Percentiles rank a stretch among this genome's conserved stretches.
Evolutionary conservation across 2,113 vertebrate species (phyloP).

Genomic region (Rhabdornis inornatus): DNA sequence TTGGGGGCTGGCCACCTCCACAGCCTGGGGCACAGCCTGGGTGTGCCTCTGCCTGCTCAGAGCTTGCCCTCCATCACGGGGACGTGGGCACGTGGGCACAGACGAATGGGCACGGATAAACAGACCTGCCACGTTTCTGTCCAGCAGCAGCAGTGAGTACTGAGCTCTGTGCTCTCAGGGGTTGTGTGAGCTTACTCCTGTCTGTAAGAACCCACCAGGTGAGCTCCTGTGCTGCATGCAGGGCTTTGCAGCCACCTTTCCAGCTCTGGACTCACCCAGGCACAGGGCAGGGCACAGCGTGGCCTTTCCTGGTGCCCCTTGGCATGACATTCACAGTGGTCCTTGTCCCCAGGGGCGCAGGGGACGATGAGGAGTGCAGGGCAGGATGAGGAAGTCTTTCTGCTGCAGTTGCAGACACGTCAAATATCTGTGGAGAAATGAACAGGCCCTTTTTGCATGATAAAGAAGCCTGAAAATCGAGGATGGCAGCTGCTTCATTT

Average conservation of each 20-base stretch:
- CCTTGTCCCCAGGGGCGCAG: not conserved
- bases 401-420: not conserved
- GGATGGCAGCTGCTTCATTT: conserved; percentile 63
- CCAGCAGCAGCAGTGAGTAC: rapidly evolving
- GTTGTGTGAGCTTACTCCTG: rapidly evolving
- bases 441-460: conserved; percentile 48
- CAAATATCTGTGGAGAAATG: conserved; percentile 12
- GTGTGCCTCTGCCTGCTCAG: not conserved
- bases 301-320: not conserved
- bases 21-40: not conserved
- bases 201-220: rapidly evolving
- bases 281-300: rapidly evolving
- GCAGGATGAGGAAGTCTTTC: not conserved
- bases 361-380: not conserved
- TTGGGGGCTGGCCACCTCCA: not conserved
- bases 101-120: rapidly evolving
- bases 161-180: not conserved
- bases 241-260: not conserved
- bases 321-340: rapidly evolving
- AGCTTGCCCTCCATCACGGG: rapidly evolving
- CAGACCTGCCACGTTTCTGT: rapidly evolving
- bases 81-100: rapidly evolving
- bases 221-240: rapidly evolving
- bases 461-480: conserved; percentile 65
- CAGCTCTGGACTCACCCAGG: rapidly evolving